phyloP scores from a whole-genome alignment of 2,888 invertebrate species.

The Peribatodes rhomboidaria region DNA sequence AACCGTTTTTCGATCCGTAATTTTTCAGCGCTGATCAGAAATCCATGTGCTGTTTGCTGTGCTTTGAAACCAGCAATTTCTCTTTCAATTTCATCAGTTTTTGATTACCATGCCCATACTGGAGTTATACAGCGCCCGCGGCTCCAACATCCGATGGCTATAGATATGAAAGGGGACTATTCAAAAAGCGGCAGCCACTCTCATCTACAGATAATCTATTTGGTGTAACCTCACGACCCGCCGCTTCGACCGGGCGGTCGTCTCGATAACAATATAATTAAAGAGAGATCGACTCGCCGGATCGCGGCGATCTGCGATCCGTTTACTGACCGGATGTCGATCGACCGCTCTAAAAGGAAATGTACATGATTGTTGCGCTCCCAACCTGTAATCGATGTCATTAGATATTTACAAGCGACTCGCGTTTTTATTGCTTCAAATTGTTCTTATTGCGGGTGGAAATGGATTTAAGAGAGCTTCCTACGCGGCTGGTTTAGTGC shows the following conservation, averaged over 20 bases:
- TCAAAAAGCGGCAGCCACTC: constrained; percentile 74
- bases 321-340: constrained; percentile 71
- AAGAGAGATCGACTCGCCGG: constrained; percentile 74
- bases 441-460: constrained; percentile 43
- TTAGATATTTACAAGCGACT: constrained; percentile 65
- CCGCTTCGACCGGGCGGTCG: constrained; percentile 51
- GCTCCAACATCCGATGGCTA: constrained; percentile 69
- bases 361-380: constrained; percentile 71
- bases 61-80: no score
- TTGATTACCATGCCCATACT: constrained; percentile 19
- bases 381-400: constrained; percentile 75
- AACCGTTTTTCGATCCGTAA: no score
- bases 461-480: constrained; percentile 32
- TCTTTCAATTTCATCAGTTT: no score
- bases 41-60: no score
- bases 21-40: no score
- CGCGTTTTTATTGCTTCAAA: constrained; percentile 47
- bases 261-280: constrained; percentile 85
- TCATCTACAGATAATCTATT: constrained; percentile 84
- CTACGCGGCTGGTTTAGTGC: constrained; percentile 17
- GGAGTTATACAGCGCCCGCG: constrained; percentile 22
- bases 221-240: constrained; percentile 85
- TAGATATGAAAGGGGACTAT: constrained; percentile 73
- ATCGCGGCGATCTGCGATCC: constrained; percentile 46
- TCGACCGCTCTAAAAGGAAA: constrained; percentile 73